phyloP scores from a whole-genome alignment of 2,113 vertebrate species.

The Nycticryphes semicollaris region DNA sequence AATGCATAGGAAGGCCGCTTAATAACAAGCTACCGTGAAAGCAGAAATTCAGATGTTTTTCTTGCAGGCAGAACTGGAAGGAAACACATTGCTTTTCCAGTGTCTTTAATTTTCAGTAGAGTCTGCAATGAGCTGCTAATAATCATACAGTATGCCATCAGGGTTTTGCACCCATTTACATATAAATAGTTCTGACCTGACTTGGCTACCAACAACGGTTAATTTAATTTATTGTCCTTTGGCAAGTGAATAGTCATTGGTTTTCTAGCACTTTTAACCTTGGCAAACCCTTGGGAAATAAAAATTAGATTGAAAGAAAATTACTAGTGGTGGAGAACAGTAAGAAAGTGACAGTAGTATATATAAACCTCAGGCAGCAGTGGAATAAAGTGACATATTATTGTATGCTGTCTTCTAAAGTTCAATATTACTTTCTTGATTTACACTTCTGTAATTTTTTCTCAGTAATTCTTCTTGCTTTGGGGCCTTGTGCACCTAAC shows the following conservation, averaged over 20 bases:
- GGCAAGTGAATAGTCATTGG: constrained; percentile 76
- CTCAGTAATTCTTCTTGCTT: constrained; percentile 38
- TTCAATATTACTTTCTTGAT: constrained; percentile 78
- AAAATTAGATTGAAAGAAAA: constrained; percentile 84
- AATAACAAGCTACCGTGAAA: not conserved
- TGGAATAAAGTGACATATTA: constrained; percentile 76
- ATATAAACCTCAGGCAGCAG: constrained; percentile 79
- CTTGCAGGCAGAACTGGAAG: constrained; percentile 11
- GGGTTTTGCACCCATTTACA: constrained; percentile 75
- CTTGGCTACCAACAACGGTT: constrained; percentile 68
- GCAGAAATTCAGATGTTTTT: not conserved
- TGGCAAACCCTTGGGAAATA: constrained; percentile 82
- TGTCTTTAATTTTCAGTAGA: constrained; percentile 48
- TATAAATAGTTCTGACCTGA: constrained; percentile 79
- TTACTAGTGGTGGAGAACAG: constrained; percentile 78
- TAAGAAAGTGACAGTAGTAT: constrained; percentile 82
- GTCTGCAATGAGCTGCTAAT: constrained; percentile 67
- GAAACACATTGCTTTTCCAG: constrained; percentile 12
- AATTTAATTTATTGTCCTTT: constrained; percentile 83
- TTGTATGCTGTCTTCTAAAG: constrained; percentile 70
- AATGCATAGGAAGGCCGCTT: not conserved
- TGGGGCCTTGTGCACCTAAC: constrained; percentile 38
- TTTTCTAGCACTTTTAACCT: constrained; percentile 82
- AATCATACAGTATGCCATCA: constrained; percentile 59
- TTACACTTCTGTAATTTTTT: constrained; percentile 68